Percentiles rank a stretch among this genome's conserved stretches.
Conservation (phyloP, 2,888 invertebrate genomes). For the Heteromurus nitidus region DNA sequence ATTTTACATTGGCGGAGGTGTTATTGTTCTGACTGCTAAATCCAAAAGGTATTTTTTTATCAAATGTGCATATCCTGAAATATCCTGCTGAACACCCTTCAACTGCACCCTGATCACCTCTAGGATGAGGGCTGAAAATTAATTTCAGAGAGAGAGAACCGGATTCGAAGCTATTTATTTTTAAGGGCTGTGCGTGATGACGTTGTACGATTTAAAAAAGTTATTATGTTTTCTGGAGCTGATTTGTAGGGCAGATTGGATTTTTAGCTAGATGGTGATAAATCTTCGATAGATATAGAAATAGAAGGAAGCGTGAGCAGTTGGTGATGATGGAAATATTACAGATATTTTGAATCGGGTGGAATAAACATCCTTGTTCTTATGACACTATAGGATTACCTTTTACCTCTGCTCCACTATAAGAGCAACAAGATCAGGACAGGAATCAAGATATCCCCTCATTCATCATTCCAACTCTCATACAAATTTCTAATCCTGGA, state of each 20-base stretch:
- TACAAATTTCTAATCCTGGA: constrained; percentile 8
- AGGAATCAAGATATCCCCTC: constrained; percentile 42
- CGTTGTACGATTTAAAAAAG: constrained; percentile 18
- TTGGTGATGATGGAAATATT: constrained; percentile 21
- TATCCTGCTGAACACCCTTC: no score
- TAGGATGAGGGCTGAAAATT: no score
- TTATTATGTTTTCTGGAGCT: constrained; percentile 21
- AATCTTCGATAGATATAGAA: constrained; percentile 46
- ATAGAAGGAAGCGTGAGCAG: constrained; percentile 6
- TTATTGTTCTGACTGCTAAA: no score
- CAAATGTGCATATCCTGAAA: no score
- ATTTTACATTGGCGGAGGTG: no score
- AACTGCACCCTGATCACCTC: no score
- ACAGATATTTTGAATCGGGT: constrained; percentile 2
- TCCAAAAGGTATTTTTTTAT: no score
- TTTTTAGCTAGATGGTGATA: constrained; percentile 29
- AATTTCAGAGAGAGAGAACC: constrained; percentile 40
- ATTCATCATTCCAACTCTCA: no score
- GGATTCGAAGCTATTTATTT: constrained; percentile 38
- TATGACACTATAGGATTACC: constrained; percentile 30
- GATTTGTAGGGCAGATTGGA: constrained; percentile 39
- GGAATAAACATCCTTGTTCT: constrained; percentile 25
- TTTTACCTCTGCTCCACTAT: neutral
- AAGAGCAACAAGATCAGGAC: constrained; percentile 23
- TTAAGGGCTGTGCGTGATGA: constrained; percentile 24